Evolutionary conservation across 2,888 invertebrate genomes (phyloP).

Genomic region (Hydrotaea diabolus): DNA sequence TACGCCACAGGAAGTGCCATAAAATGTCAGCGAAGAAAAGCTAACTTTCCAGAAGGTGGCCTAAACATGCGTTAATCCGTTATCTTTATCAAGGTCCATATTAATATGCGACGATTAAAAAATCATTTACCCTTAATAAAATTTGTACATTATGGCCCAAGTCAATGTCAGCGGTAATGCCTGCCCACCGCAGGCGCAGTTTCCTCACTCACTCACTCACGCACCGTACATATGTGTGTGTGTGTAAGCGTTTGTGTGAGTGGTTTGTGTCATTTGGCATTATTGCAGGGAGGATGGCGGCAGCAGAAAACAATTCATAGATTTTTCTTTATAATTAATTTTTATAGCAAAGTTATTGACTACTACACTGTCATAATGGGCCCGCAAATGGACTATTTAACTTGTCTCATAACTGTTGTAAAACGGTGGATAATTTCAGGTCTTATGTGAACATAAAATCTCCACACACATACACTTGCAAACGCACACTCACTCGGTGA

Average conservation of each 20-base stretch:
- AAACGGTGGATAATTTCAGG: slow-evolving; percentile 48
- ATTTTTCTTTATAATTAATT: slow-evolving; percentile 64
- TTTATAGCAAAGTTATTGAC: slow-evolving; percentile 64
- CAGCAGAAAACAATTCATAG: slow-evolving; percentile 45
- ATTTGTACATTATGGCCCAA: slow-evolving; percentile 10
- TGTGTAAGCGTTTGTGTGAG: neutral
- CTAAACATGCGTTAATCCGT: slow-evolving; percentile 11
- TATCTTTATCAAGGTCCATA: slow-evolving; percentile 25
- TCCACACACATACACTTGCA: neutral
- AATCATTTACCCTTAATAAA: slow-evolving; percentile 30
- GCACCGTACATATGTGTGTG: neutral
- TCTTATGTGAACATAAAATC: slow-evolving; percentile 38
- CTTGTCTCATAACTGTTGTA: slow-evolving; percentile 59
- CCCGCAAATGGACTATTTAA: slow-evolving; percentile 62
- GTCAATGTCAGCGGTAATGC: neutral
- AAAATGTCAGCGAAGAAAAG: neutral
- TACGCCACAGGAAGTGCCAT: neutral
- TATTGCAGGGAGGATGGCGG: slow-evolving; percentile 21
- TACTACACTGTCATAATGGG: slow-evolving; percentile 61
- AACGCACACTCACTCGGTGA: neutral
- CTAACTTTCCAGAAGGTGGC: neutral
- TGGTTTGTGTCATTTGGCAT: slow-evolving; percentile 31
- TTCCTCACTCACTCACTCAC: slow-evolving; percentile 11
- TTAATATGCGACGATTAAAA: slow-evolving; percentile 25
- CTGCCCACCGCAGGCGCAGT: slow-evolving; percentile 9